These are phyloP conservation scores for Pipistrellus pygmaeus DNA, from an alignment of 2,797 vertebrate species.

Conservation along the genomic window DNA sequence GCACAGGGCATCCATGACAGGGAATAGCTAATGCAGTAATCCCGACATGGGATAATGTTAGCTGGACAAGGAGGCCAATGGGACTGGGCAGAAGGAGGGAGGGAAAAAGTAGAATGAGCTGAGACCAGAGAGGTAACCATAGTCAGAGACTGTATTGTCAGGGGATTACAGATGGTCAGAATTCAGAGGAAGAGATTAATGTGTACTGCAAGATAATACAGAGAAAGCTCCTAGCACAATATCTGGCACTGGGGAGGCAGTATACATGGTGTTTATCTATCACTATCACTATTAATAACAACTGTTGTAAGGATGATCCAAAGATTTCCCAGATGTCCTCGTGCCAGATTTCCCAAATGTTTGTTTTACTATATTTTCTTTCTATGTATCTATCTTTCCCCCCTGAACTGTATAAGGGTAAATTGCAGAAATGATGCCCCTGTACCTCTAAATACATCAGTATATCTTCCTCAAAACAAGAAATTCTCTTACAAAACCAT, in stretches of 20 bases:
- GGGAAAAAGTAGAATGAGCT: background rate
- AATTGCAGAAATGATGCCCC: background rate
- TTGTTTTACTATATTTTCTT: background rate
- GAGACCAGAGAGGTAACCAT: background rate
- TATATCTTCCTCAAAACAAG: constrained; percentile 5
- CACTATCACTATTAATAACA: background rate
- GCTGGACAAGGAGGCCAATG: background rate
- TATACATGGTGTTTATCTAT: background rate
- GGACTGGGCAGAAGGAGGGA: background rate
- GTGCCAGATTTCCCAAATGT: constrained; percentile 6
- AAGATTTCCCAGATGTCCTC: background rate
- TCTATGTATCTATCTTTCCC: background rate
- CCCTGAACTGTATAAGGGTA: background rate
- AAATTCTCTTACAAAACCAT: constrained; percentile 10
- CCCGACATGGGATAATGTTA: background rate
- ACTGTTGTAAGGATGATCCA: background rate
- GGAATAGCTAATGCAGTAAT: background rate
- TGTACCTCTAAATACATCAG: background rate
- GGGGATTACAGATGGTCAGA: background rate
- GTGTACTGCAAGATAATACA: background rate
- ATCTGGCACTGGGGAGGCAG: background rate
- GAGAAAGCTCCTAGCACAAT: background rate
- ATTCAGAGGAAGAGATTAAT: constrained; percentile 8
- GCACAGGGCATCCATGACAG: background rate
- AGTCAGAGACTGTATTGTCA: background rate